These are phyloP conservation scores for Ceriagrion tenellum DNA, from an alignment of 2,888 invertebrate genomes.

Conservation along the genomic window DNA sequence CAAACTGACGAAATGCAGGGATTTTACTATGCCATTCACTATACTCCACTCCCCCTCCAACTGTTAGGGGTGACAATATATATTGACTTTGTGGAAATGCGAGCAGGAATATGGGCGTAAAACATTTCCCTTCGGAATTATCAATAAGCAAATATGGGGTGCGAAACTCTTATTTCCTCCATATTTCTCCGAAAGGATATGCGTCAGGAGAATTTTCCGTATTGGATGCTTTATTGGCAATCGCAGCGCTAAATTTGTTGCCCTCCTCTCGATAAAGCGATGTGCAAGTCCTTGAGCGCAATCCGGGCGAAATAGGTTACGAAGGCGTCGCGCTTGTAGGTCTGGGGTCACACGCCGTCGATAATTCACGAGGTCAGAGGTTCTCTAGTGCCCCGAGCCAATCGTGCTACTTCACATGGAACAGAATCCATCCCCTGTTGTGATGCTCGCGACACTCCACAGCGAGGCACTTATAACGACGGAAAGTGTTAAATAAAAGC, in stretches of 20 bases:
- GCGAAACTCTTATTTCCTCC: not conserved
- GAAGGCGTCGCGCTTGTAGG: too few relatives aligned
- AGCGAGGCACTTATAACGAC: too few relatives aligned
- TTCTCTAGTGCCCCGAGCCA: too few relatives aligned
- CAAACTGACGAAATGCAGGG: not conserved
- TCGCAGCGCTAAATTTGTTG: not conserved
- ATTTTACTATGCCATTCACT: not conserved
- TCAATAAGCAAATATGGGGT: not conserved
- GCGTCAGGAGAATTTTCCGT: not conserved
- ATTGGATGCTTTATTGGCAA: not conserved
- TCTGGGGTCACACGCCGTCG: too few relatives aligned
- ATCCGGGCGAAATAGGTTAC: too few relatives aligned
- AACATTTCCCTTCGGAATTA: not conserved
- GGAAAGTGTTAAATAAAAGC: too few relatives aligned
- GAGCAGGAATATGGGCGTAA: not conserved
- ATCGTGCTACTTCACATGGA: too few relatives aligned
- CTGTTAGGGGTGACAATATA: not conserved
- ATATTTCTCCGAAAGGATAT: not conserved
- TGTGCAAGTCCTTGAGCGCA: too few relatives aligned
- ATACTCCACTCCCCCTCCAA: too few relatives aligned
- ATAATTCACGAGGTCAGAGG: too few relatives aligned
- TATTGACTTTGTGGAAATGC: not conserved
- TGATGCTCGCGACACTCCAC: too few relatives aligned
- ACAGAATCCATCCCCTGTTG: too few relatives aligned
- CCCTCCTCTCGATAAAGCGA: not conserved